phyloP scores from a whole-genome alignment of 1,140 invertebrate genomes.

The Eulimnadia texana region DNA sequence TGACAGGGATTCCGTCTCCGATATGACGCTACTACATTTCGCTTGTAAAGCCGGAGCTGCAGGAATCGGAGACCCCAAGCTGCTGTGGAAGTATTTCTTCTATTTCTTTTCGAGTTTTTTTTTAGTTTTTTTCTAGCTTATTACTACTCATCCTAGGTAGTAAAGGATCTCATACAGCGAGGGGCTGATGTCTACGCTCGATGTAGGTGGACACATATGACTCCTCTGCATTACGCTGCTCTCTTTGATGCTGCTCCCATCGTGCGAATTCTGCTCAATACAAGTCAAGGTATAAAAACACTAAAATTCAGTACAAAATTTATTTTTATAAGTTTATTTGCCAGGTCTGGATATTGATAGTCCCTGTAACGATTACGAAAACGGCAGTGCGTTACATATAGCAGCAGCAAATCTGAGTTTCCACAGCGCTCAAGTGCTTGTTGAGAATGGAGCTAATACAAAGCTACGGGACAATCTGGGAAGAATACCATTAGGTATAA shows the following conservation, averaged over 20 bases:
- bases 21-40: slow-evolving; percentile 42
- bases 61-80: slow-evolving; percentile 34
- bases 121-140: neutral
- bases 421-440: slow-evolving; percentile 32
- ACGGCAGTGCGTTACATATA: slow-evolving; percentile 38
- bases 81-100: slow-evolving; percentile 21
- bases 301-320: neutral
- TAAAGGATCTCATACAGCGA: slow-evolving; percentile 28
- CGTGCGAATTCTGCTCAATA: slow-evolving; percentile 21
- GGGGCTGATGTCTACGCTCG: slow-evolving; percentile 35
- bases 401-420: slow-evolving; percentile 36
- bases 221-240: slow-evolving; percentile 39
- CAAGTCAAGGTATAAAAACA: slow-evolving; percentile 8
- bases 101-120: no score
- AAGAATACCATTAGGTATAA: slow-evolving; percentile 23
- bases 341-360: slow-evolving; percentile 32
- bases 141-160: slow-evolving; percentile 20
- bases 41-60: slow-evolving; percentile 38
- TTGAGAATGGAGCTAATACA: slow-evolving; percentile 34
- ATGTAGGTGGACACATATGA: slow-evolving; percentile 42
- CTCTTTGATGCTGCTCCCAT: slow-evolving; percentile 40
- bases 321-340: slow-evolving; percentile 13
- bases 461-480: slow-evolving; percentile 31
- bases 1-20: slow-evolving; percentile 39
- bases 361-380: slow-evolving; percentile 36